A percentile compares a stretch with the other conserved stretches of the same genome.
Evolutionary conservation across 2,888 invertebrate species (phyloP).

Genomic region (Peribatodes rhomboidaria): DNA sequence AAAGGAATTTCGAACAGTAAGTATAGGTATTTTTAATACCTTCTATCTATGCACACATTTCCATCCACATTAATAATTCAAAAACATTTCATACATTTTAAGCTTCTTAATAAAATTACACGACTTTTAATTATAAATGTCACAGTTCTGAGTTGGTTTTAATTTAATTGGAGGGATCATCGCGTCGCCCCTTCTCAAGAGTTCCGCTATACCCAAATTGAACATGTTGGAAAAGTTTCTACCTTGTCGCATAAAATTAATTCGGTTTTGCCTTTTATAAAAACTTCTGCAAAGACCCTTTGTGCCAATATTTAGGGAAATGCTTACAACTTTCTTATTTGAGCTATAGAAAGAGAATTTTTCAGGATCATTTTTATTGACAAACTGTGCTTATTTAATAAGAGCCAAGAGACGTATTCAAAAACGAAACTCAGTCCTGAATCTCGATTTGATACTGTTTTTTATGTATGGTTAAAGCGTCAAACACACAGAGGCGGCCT

Average conservation of each 20-base stretch:
- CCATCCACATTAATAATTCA: no score
- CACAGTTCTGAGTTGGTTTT: not conserved
- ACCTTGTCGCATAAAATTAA: slow-evolving; percentile 21
- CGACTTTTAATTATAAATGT: not conserved
- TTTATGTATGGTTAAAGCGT: no score
- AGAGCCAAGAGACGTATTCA: no score
- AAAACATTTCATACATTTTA: not conserved
- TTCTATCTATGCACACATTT: no score
- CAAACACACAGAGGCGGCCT: no score
- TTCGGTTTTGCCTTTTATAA: slow-evolving; percentile 8
- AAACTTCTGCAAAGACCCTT: slow-evolving; percentile 8
- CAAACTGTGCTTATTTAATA: no score
- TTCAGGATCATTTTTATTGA: no score
- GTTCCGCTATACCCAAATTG: slow-evolving; percentile 8
- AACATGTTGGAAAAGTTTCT: slow-evolving; percentile 20
- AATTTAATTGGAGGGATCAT: slow-evolving; percentile 16
- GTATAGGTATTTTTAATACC: no score
- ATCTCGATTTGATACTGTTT: no score
- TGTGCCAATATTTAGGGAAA: slow-evolving; percentile 6
- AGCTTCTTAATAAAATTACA: not conserved
- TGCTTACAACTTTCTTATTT: not conserved
- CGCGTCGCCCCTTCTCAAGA: slow-evolving; percentile 9
- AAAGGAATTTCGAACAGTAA: no score
- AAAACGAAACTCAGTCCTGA: no score
- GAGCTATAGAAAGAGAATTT: not conserved